These are phyloP conservation scores for Chaitophorus viminalis DNA, from an alignment of 2,888 invertebrate genomes.

Conservation along the genomic window DNA sequence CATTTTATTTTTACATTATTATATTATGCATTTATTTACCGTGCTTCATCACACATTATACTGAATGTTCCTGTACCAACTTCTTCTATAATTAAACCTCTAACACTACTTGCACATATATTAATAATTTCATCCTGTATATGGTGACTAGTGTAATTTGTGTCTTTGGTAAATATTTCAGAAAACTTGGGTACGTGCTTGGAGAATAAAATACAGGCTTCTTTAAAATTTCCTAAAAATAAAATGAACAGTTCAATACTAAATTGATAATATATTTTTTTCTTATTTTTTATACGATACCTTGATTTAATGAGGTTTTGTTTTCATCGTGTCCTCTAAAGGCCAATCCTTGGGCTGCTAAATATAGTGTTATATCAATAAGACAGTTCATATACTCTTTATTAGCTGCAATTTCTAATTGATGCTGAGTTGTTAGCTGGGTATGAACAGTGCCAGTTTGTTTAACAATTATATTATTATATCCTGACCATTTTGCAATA, in stretches of 20 bases:
- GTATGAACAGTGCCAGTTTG: slow-evolving; percentile 6
- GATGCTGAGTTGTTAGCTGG: neutral
- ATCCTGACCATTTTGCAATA: slow-evolving; percentile 1
- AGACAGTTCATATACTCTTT: neutral
- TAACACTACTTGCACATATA: neutral
- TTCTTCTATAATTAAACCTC: slow-evolving; percentile 9
- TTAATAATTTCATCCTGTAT: slow-evolving; percentile 19
- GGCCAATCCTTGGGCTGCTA: slow-evolving; percentile 11
- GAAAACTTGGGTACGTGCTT: too few relatives aligned
- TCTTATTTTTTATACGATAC: neutral
- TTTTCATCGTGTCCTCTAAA: neutral
- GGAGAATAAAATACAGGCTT: neutral
- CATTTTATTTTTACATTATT: neutral
- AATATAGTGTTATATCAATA: slow-evolving; percentile 5
- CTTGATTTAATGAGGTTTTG: slow-evolving; percentile 1
- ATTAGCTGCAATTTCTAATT: neutral
- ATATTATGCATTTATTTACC: neutral
- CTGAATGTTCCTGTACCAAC: neutral
- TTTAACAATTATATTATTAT: neutral
- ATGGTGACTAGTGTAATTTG: slow-evolving; percentile 10
- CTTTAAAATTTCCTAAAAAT: neutral
- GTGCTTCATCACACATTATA: slow-evolving; percentile 4
- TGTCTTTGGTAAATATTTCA: neutral
- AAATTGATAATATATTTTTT: neutral
- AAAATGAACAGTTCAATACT: neutral